These are phyloP conservation scores for Sphinx pinastri DNA, from an alignment of 2,888 invertebrate genomes.

Conservation along the genomic window DNA sequence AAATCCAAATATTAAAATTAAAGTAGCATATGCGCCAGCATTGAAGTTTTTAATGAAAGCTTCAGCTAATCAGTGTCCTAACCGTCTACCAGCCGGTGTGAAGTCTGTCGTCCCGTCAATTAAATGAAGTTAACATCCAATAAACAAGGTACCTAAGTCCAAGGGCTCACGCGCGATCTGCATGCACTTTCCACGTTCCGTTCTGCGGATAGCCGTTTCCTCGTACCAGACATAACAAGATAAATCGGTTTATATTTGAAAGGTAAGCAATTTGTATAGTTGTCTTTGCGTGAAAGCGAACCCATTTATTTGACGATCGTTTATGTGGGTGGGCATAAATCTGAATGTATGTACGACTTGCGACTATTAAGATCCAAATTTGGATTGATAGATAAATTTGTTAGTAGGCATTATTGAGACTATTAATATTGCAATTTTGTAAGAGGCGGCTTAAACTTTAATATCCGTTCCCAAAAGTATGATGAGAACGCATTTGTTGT, in stretches of 20 bases:
- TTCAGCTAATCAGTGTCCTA: neutral
- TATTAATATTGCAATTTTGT: constrained; percentile 25
- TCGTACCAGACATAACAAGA: constrained; percentile 56
- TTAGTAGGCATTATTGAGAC: constrained; percentile 35
- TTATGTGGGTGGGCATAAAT: constrained; percentile 41
- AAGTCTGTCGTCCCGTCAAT: constrained; percentile 29
- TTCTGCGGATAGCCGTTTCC: constrained; percentile 56
- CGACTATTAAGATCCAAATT: constrained; percentile 2
- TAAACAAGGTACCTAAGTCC: constrained; percentile 24
- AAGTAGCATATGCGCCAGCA: no score
- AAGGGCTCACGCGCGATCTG: constrained; percentile 47
- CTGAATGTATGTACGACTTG: constrained; percentile 30
- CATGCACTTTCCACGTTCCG: constrained; percentile 49
- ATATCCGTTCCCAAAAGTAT: constrained; percentile 17
- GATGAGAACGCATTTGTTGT: neutral
- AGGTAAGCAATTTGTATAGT: constrained; percentile 71
- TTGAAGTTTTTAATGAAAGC: no score
- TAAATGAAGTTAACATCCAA: constrained; percentile 27
- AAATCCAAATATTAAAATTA: no score
- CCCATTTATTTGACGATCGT: constrained; percentile 51
- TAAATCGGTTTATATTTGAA: constrained; percentile 67
- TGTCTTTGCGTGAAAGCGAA: constrained; percentile 57
- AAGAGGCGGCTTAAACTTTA: neutral
- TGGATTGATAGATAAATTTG: constrained; percentile 1
- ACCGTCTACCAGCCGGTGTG: neutral